Base-by-base conservation (phyloP, 2,113 vertebrate species). In the Nannobrachium achirus region DNA sequence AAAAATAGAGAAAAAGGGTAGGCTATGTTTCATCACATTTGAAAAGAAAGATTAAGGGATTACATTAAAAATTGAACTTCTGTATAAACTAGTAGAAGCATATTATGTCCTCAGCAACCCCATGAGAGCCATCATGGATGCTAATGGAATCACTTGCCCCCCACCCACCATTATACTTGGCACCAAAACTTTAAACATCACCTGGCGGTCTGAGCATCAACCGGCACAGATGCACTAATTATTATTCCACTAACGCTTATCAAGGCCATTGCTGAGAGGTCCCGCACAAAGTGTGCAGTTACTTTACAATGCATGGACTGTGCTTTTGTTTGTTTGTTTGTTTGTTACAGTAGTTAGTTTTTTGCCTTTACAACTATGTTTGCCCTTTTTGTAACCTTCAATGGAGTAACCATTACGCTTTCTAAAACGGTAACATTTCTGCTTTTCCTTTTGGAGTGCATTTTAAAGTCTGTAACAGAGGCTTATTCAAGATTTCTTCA, bases 141-240 rank as follows among this genome's bases (percentile, higher is more conserved):
- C 81, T 88, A 89, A 90, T 88, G 76, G 80, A 78, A 85, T 69
- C 83, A 82, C 79, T 88, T 84, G 75, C 70, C 13, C 84, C 84
- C 41, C 70, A 8, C 84, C 84, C 41, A 66, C 78, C 80, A 79
- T 86, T 83, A 81, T 68, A 81, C 50, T 70, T 66, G 71, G 56
- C 62, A 66, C 75, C 70, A 81, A 86, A 86, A 86, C 77, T 84
- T 25, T 83, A 79, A 87, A 78, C 80, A 88, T 83, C 75, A 82
- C 78, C 85, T 83, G 82, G 75, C 66, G 78, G 58, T 53, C 66
- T 75, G 72, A 79, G 77, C 79, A 75, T 69, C 53, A 77, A 77
- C 61, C 85, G 82, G 33, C 53, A 57, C 82, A 88, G 90, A 86
- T 78, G 81, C 46, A 75, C 78, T 89, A 74, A 90, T 88, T 86